Percentiles rank a stretch among this genome's conserved stretches.
phyloP scores from a whole-genome alignment of 2,113 vertebrate species.

The Ramphastos sulfuratus region DNA sequence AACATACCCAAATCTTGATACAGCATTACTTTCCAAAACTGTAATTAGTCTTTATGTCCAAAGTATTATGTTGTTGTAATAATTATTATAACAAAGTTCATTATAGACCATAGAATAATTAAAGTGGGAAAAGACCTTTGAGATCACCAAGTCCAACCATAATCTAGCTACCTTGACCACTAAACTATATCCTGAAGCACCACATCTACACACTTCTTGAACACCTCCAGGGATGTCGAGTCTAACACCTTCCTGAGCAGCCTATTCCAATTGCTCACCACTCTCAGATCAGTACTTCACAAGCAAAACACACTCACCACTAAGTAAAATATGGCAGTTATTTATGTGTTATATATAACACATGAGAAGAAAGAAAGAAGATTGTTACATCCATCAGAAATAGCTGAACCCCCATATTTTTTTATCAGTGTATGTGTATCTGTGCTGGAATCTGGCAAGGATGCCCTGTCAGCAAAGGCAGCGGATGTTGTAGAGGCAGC shows the following conservation, averaged over 20 bases:
- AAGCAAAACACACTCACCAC: background rate
- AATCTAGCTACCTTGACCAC: too few relatives aligned
- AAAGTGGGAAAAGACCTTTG: too few relatives aligned
- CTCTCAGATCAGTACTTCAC: background rate
- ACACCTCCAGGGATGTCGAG: too few relatives aligned
- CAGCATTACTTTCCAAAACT: background rate
- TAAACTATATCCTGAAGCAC: too few relatives aligned
- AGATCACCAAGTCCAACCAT: too few relatives aligned
- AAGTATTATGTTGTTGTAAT: background rate
- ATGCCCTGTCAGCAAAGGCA: background rate
- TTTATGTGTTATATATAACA: background rate
- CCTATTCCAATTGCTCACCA: too few relatives aligned
- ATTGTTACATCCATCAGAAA: background rate
- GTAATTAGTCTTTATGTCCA: background rate
- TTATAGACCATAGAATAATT: background rate
- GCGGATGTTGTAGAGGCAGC: slow-evolving; percentile 1
- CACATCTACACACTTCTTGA: too few relatives aligned
- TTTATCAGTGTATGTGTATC: background rate
- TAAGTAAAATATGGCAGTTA: background rate
- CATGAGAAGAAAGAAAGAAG: background rate
- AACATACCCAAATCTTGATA: background rate
- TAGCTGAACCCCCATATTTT: background rate
- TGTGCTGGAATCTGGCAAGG: background rate
- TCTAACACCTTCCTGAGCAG: too few relatives aligned
- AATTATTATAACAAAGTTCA: background rate